Base-by-base conservation (phyloP, 1,140 invertebrate genomes). In the Euwallacea similis region DNA sequence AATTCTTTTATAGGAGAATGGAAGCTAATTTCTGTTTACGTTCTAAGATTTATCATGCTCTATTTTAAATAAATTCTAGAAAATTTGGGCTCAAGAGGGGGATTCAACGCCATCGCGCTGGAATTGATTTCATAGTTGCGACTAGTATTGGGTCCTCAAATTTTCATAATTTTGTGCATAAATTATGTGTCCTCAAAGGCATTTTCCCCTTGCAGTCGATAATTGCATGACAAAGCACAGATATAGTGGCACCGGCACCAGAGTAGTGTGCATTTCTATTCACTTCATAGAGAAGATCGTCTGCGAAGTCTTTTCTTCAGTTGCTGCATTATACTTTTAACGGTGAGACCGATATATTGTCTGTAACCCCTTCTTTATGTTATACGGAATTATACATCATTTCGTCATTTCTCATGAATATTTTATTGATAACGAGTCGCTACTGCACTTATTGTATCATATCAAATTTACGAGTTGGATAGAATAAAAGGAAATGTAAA, bases 221-320 rank as follows among this genome's bases (percentile, higher is more conserved):
- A 76, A 75, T 76, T 75, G 76, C 77, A 79, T 76, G 74, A 74
- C 74, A 75, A 76, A 72, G 75, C 77, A 82, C 76, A 76, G 71
- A 73, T 75, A 56, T 73, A 73, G 76, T 75, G 69, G 67, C 75
- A 74, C 73, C 64, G 71, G 74, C 74, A 79, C 79, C 75, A 76
- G 75, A 79, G 71, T 73, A 75, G 76, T 72, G 74, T 77, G 74
- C 76, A 76, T 77, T 73, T 75, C 74, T 68, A 74, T 67, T 59
- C 15, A 56, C 16, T 56, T 58, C 13, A 15, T 58, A 58, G 55
- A 15, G 42, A 62, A 62, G 42, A 62, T 62, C 55, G 16, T 58
- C 55, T 58, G 6, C 74, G 79, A 74, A 75, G 78, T 75, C 76
- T 73, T 76, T 74, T 68, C 74, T 79, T 74, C 66, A 62, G 16